Conservation (phyloP, 2,888 invertebrate genomes). For the Rhamnusium bicolor region DNA sequence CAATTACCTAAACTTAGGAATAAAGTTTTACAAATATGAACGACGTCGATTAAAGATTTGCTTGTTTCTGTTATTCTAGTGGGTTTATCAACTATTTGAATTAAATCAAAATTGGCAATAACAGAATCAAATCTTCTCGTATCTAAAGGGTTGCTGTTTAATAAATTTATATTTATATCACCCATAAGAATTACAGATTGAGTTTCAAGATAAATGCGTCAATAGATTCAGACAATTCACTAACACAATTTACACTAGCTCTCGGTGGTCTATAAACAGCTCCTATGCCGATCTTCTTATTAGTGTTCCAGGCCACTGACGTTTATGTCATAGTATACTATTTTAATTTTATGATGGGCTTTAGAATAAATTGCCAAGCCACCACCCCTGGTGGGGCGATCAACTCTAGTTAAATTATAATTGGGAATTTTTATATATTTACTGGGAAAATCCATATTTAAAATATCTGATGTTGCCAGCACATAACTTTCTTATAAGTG, state of each 20-base stretch:
- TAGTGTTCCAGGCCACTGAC: conserved; percentile 6
- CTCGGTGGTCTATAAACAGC: conserved; percentile 7
- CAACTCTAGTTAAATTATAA: neutral
- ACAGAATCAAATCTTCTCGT: neutral
- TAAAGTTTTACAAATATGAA: no score
- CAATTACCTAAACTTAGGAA: no score
- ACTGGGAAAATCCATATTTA: neutral
- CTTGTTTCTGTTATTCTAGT: no score
- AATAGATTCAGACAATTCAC: conserved; percentile 1
- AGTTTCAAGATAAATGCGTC: conserved; percentile 15
- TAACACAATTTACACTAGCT: neutral
- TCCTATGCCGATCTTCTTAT: conserved; percentile 10
- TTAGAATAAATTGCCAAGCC: conserved; percentile 1
- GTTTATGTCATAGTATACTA: neutral
- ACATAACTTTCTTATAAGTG: no score
- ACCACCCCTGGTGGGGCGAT: neutral
- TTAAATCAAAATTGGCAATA: neutral
- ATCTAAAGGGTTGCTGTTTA: neutral
- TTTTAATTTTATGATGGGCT: neutral
- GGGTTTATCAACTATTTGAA: no score
- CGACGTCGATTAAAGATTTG: no score
- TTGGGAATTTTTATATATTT: neutral
- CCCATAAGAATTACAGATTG: conserved; percentile 16
- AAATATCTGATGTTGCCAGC: no score
- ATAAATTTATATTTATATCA: conserved; percentile 16